These are phyloP conservation scores for Melinaea marsaeus DNA, from an alignment of 2,888 invertebrate genomes.

Conservation along the genomic window DNA sequence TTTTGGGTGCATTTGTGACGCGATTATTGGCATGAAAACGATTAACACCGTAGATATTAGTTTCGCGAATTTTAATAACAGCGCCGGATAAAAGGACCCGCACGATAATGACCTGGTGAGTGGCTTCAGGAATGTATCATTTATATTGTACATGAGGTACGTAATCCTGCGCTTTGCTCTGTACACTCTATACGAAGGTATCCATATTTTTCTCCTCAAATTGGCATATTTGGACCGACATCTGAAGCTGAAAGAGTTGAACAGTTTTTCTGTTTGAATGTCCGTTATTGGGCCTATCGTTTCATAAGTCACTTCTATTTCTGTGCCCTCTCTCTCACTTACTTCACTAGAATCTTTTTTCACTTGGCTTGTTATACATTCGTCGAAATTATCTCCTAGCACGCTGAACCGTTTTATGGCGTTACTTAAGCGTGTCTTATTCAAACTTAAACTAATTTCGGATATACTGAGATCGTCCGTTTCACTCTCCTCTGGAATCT, in stretches of 20 bases:
- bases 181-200: conserved; percentile 68
- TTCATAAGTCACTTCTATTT: conserved; percentile 66
- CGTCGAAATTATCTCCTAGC: conserved; percentile 72
- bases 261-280: conserved; percentile 65
- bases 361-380: conserved; percentile 65
- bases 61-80: conserved; percentile 59
- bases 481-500: conserved; percentile 73
- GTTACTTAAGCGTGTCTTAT: conserved; percentile 59
- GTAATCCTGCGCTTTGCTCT: conserved; percentile 55
- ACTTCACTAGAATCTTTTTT: conserved; percentile 57
- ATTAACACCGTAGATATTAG: conserved; percentile 58
- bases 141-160: conserved; percentile 58
- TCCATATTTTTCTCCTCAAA: conserved; percentile 57
- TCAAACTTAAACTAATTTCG: conserved; percentile 38
- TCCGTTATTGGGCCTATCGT: conserved; percentile 66
- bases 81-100: conserved; percentile 69
- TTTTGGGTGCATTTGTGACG: conserved; percentile 56
- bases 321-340: conserved; percentile 53
- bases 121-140: conserved; percentile 69
- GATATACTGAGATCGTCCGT: conserved; percentile 43
- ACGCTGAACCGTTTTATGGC: conserved; percentile 74
- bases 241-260: conserved; percentile 67
- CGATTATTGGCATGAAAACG: conserved; percentile 59
- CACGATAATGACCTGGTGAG: conserved; percentile 65
- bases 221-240: conserved; percentile 63